Base-by-base conservation (phyloP, 2,888 invertebrate species). In the Drosophila ustulata region DNA sequence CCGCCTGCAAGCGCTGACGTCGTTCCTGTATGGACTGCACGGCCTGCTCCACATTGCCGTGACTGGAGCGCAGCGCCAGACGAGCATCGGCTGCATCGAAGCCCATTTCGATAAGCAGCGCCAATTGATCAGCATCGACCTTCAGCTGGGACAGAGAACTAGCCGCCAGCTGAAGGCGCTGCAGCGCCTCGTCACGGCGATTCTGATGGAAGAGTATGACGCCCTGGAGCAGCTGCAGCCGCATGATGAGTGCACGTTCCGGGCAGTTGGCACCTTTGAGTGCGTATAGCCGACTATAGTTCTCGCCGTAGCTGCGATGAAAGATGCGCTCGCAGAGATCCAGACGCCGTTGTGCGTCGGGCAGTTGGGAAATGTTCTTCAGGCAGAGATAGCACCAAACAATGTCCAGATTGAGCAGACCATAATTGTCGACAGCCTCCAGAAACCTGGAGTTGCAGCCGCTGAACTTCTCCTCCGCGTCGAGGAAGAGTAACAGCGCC, bases 381-480 rank as follows among this genome's bases (percentile, higher is more conserved):
- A 97, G 93, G 84, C 95, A 95, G 51, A 97, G 93, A 93, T 97
- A 97, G 91, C 97, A 96, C 97, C 97, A 97, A 9, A 96, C 95
- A 75, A 97, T 95, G 92, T 97, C 97, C 86, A 97, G 93, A 92
- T 97, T 96, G 26, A 97, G 93, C 3, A 97, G 93, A 0, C 96
- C 97, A 92, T 96, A 96, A 92, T 97, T 97, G 92, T 97, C 97
- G 7, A 97, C 96, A 0, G 94, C 92, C 59, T 95, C 93, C 39
- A 97, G 93, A 55, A 91, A 89, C 23, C 88, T 82, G 0, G 92
- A 90, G 56, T 90, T 88, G 50, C 92, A 92, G 1, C 76, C 77
- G 94, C 94, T 94, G 88, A 96, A 95, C 88, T 95, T 95, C 52
- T 94, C 93, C 81, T 97, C 97, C 0, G 97, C 96, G 88, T 97